Evolutionary conservation across 2,888 invertebrate species (phyloP), one percentile per base, ranked within the genome.

Genomic region (Rosalia funebris): DNA sequence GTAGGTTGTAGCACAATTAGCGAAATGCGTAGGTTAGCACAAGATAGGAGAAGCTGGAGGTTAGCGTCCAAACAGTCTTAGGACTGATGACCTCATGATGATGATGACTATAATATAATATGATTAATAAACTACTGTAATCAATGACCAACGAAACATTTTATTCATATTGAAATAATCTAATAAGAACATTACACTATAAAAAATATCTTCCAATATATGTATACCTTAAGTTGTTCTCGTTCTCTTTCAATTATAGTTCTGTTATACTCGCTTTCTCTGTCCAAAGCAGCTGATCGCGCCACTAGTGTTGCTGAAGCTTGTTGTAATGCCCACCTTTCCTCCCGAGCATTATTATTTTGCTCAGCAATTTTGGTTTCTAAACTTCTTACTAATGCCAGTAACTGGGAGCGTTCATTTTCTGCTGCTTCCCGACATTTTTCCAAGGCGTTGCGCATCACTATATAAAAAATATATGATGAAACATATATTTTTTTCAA

Each of bases 261-360:
- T 71, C 85, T 84, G 7, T 84, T 85, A 70, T 85, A 86, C 73
- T 87, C 86, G 0, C 84, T 83, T 77, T 88, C 88, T 67, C 86
- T 83, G 68, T 83, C 85, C 44, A 88, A 83, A 1, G 87, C 87
- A n/a, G 86, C 83, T 54, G 85, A 84, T 77, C 87, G 84, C 55
- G 87, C 86, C 54, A 86, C 84, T 68, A 88, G 82, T 57, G 85
- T 86, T 77, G 87, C 84, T 68, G 84, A 83, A 69, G 86, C 87
- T 74, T 88, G 87, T 70, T 87, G 86, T 14, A 88, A 73, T 0
- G 81, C 80, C 77, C 82, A 81, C 32, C 72, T 55, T 19, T 72
- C 71, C 47, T 72, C 72, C 42, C 67, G 66, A 10, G 75, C 71
- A 73, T 84, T 85, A 71, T 83, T 79, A 44, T 66, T 85, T 83